Base-by-base conservation (phyloP, 2,797 vertebrate genomes). In the Onychomys arenicola region DNA sequence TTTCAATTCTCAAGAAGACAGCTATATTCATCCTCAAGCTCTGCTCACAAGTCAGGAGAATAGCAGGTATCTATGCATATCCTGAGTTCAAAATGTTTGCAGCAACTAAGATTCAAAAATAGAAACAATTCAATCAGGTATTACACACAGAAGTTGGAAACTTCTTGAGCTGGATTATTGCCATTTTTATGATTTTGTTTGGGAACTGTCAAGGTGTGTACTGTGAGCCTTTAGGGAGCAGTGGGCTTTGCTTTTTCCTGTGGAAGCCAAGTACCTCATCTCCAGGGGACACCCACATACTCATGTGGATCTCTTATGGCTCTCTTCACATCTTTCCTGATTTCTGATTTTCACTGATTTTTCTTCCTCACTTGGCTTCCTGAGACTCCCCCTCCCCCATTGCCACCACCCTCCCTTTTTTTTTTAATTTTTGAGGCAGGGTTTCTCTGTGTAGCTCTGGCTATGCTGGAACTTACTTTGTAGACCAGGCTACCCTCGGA, bases 21-120 rank as follows among this genome's bases (percentile, higher is more conserved):
- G 9, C 46, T 2, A 14, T 49, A 17, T 23, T n/a, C 46, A 29
- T 16, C 76, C 59, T 71, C 75, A 84, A 27, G 69, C 19, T 81
- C 87, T 73, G 29, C 96, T 91, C 83, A n/a, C 69, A 81, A 83
- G 12, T n/a, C 43, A 84, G 52, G 95, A 93, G 27, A 78, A 89
- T 5, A 76, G 4, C 97, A 97, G 96, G 96, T 97, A 95, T 29
- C 46, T n/a, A 23, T 27, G 11, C 1, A 65, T 3, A 71, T 25
- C 81, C 14, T 69, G 55, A 93, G 78, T 52, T 76, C 40, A 57
- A 63, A 78, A 75, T 3, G 11, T 80, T 91, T 76, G 59, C 57
- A 78, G 23, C 7, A 92, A 82, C 59, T 73, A 63, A 61, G 10
- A 63, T 76, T 73, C 3, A 23, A 37, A 93, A 55, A 27, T 73